phyloP scores from a whole-genome alignment of 2,113 vertebrate species.

The Sclerurus mexicanus region DNA sequence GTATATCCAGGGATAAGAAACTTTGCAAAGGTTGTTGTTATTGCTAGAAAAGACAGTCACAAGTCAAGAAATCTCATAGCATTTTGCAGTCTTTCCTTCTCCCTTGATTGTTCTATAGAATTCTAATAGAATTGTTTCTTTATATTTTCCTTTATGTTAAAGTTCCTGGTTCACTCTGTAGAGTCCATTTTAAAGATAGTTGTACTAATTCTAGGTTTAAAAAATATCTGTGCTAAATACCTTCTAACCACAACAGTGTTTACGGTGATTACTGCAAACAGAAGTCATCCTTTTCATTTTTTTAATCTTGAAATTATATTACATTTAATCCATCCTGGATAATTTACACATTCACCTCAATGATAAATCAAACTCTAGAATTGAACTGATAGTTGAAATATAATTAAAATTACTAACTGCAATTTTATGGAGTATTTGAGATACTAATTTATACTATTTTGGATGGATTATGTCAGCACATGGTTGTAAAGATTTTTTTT shows the following conservation, averaged over 20 bases:
- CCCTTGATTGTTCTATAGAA: neutral
- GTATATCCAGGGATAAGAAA: neutral
- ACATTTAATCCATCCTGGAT: neutral
- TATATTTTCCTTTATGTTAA: neutral
- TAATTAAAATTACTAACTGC: neutral
- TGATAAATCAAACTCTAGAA: neutral
- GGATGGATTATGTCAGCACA: neutral
- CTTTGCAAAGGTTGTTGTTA: neutral
- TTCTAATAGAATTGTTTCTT: neutral
- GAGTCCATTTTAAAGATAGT: neutral
- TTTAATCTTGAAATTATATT: neutral
- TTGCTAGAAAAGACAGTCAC: neutral
- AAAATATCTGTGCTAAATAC: neutral
- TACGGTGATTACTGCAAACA: neutral
- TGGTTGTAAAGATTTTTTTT: neutral
- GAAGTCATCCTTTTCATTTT: neutral
- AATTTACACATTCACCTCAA: neutral
- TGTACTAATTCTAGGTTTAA: neutral
- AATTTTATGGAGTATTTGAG: neutral
- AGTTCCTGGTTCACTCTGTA: neutral
- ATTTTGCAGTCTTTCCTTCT: neutral
- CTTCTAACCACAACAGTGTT: neutral
- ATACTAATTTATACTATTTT: neutral
- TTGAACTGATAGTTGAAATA: neutral
- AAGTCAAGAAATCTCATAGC: neutral